Evolutionary conservation across 2,113 vertebrate species (phyloP), one percentile per base, ranked within the genome.

Genomic region (Oryzias celebensis): DNA sequence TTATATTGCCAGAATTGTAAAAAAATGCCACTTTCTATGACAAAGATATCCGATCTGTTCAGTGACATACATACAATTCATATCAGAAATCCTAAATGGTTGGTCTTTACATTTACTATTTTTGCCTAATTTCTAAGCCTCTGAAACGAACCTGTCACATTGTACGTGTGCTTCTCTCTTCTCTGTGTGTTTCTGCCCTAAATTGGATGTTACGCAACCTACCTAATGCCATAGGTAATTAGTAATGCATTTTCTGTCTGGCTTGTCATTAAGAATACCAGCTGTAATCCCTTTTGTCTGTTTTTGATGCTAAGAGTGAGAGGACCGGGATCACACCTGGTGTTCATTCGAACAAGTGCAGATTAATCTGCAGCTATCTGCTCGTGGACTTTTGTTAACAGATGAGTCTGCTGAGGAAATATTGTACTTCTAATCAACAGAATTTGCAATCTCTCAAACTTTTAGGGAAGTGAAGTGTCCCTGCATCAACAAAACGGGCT

Each of bases 261-360:
- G 44, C 23, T 13, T 56, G 44, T 77, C 71, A 62, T 72, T 55
- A 49, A 58, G 59, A 3, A 10, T 28, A 41, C 31, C 43, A 55
- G 36, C 58, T 51, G 28, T 75, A 75, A 75, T 75, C 71, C 49
- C 18, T 61, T 53, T 68, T 63, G 47, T 63, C 58, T 31, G n/a
- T 15, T 57, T 43, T 53, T n/a, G 44, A 52, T 50, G 43, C 52
- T 71, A 52, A 18, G 47, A 60, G 67, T 59, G 73, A 70, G 52
- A 55, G 28, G 18, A 51, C 57, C 54, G 23, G 59, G 60, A 66
- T 66, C 64, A 15, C 54, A 50, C 52, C 63, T 23, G 18, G 64
- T 77, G 54, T 71, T 71, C 57, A 68, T 71, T 71, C 63, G 46
- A 72, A 31, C 28, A 42, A 60, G 47, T 8, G 14, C 52, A 60